Conservation (phyloP, 2,888 invertebrate genomes). For the Acleris holmiana region DNA sequence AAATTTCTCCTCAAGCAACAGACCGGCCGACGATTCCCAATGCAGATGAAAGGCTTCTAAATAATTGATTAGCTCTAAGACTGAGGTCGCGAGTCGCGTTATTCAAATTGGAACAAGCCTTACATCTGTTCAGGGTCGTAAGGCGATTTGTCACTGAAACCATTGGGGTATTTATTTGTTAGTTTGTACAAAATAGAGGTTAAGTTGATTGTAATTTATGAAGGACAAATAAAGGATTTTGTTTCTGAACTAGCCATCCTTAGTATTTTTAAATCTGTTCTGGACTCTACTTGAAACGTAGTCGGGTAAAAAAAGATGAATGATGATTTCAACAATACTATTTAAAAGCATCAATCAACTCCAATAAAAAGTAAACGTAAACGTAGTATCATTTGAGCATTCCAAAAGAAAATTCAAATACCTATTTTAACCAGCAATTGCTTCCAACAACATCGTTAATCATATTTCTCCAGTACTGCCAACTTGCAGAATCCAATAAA, state of each 20-base stretch:
- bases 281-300: too few species aligned
- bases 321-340: too few species aligned
- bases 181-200: slow-evolving; percentile 1
- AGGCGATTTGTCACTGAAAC: slow-evolving; percentile 35
- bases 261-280: too few species aligned
- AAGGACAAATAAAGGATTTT: too few species aligned
- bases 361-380: too few species aligned
- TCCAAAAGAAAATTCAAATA: too few species aligned
- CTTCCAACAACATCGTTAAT: too few species aligned
- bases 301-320: too few species aligned
- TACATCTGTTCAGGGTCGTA: slow-evolving; percentile 54
- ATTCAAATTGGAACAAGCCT: slow-evolving; percentile 64
- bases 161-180: slow-evolving; percentile 10
- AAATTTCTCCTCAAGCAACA: slow-evolving; percentile 1
- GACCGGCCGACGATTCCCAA: slow-evolving; percentile 41
- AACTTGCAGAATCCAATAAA: slow-evolving; percentile 33
- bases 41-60: slow-evolving; percentile 64
- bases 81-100: slow-evolving; percentile 57
- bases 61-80: slow-evolving; percentile 69
- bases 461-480: slow-evolving; percentile 6
- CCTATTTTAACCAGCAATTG: too few species aligned
- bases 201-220: background rate
- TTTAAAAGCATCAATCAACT: too few species aligned
- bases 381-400: too few species aligned
- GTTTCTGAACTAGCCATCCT: too few species aligned